Evolutionary conservation across 2,113 vertebrate species (phyloP), one percentile per base, ranked within the genome.

Genomic region (Zapus hudsonius): DNA sequence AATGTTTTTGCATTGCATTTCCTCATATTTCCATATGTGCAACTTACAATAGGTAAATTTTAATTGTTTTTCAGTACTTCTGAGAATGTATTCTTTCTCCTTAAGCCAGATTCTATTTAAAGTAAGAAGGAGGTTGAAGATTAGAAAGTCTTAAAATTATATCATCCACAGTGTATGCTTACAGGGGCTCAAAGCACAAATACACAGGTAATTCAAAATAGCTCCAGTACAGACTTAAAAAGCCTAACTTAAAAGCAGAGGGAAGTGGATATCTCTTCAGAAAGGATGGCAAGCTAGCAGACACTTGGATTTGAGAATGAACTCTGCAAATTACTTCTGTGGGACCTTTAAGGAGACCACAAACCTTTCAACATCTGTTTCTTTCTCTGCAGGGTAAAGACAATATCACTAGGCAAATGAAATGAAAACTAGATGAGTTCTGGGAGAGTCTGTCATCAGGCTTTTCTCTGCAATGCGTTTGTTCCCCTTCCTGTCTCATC

Each of bases 341-440:
- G 55, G 61, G 59, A 83, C 10, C 23, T 73, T 74, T 47, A 57
- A 25, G 33, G 36, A 89, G 1, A 27, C 0, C 52, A 19, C 31
- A 79, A 74, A 74, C 4, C 22, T 86, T 31, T 57, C 31, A 22
- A 17, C 36, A 22, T 66, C 38, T 0, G 0, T 83, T 92, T 82
- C 44, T 93, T 87, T 36, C 85, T 88, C 61, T 76, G 57, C 17
- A 70, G 9, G 67, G 76, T 78, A 52, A 81, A 92, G 73, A 83
- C 7, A 75, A 40, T 38, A 90, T 57, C 67, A 40, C 7, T 64
- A 42, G 13, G 55, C 19, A 42, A 57, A 93, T 61, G 57, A 92
- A 75, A 75, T 15, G 19, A 72, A 90, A 83, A 88, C 61, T 42
- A 15, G 12, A 25, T 5, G 52, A 61, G 23, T 81, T 92, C 82